These are phyloP conservation scores for Ganaspis brasiliensis DNA, from an alignment of 2,888 invertebrate species.

Conservation along the genomic window DNA sequence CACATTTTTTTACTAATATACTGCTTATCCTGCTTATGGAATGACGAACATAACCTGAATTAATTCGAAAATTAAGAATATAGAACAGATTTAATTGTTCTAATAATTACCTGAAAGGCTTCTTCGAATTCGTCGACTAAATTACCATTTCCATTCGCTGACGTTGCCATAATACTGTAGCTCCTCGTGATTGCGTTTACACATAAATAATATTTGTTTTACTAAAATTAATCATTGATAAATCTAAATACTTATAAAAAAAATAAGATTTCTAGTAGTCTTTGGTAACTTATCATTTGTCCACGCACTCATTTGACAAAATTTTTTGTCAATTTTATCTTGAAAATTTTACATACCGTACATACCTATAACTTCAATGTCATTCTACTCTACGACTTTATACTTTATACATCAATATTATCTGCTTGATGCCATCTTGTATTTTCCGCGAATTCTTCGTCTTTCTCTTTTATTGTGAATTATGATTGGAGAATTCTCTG, in stretches of 20 bases:
- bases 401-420: too few species aligned
- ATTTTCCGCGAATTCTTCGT: too few species aligned
- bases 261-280: background rate
- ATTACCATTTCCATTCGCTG: conserved; percentile 92
- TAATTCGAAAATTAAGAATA: too few species aligned
- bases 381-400: too few species aligned
- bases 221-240: background rate
- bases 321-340: background rate
- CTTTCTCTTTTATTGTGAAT: too few species aligned
- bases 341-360: background rate
- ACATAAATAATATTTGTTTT: conserved; percentile 26
- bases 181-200: background rate
- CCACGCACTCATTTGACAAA: conserved; percentile 10
- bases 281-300: conserved; percentile 9
- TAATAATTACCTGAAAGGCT: conserved; percentile 91
- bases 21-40: background rate
- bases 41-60: too few species aligned
- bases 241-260: background rate
- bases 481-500: too few species aligned
- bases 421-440: too few species aligned
- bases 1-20: too few species aligned
- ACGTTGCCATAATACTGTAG: conserved; percentile 86
- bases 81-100: too few species aligned
- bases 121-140: conserved; percentile 95
- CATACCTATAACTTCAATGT: too few species aligned